Percentiles rank a stretch among this genome's conserved stretches.
phyloP scores from a whole-genome alignment of 2,113 vertebrate species.

The Notechis scutatus region DNA sequence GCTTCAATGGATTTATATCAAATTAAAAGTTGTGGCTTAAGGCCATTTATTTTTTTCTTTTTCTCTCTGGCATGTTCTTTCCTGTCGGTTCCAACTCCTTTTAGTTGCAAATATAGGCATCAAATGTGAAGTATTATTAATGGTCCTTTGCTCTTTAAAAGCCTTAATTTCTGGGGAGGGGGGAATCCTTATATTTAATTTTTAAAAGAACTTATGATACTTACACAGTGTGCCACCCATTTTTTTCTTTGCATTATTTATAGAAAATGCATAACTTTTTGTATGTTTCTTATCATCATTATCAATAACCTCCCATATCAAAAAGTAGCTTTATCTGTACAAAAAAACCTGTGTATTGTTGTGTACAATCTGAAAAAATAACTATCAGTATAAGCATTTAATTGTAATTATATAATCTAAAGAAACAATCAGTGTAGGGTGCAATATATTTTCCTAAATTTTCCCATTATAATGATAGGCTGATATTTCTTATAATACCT shows the following conservation, averaged over 20 bases:
- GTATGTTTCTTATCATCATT: neutral
- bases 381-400: neutral
- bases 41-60: neutral
- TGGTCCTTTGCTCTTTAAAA: neutral
- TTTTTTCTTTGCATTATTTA: neutral
- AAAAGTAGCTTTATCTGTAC: neutral
- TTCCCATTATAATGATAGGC: slow-evolving; percentile 28
- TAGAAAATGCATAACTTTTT: neutral
- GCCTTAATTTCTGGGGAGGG: neutral
- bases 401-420: neutral
- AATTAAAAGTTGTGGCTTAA: neutral
- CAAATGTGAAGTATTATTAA: neutral
- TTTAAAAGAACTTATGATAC: neutral
- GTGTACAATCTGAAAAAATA: neutral
- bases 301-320: neutral
- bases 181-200: neutral
- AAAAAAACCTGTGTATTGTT: neutral
- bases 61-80: neutral
- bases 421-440: neutral
- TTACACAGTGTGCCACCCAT: neutral
- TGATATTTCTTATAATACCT: slow-evolving; percentile 57
- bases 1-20: neutral
- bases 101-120: neutral
- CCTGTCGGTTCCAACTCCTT: neutral
- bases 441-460: slow-evolving; percentile 22